Base-by-base conservation (phyloP, 2,797 vertebrate species). In the Sebastiscus albofasciatus region DNA sequence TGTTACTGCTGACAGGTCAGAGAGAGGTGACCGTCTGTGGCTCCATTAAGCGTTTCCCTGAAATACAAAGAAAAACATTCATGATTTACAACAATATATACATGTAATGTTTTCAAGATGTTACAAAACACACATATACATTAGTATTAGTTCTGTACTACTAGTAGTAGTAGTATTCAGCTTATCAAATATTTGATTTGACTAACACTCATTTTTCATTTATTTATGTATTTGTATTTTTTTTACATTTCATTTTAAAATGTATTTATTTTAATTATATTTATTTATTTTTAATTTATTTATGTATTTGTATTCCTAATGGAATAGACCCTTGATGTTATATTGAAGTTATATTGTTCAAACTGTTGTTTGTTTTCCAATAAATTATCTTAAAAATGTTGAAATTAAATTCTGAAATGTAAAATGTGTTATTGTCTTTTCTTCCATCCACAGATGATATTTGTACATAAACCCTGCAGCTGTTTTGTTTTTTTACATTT, bases 31-130 rank as follows among this genome's bases (percentile, higher is more conserved):
- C 34, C 8, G 36, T 78, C 27, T 82, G 79, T 67, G 68, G 60
- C 56, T 90, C 93, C 92, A 94, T 93, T 54, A 46, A 69, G 34
- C 74, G 66, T 9, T 80, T 58, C 39, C 85, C 95, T 96, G 81
- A 75, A 94, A 91, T 71, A 16, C 79, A 77, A 90, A 73, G n/a
- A 79, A 81, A 77, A 85, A 86, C 9, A 73, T 6, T 8, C 27
- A 31, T 86, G 12, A 22, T 31, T 24, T 39, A 39, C 36, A 39
- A 39, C 36, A 39, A 39, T 39, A 12, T 39, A 13, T 39, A 39
- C 12, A 39, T 42, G 39, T 42, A 42, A 42, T 24, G 1, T 36
- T 60, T 14, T 54, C 5, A 58, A 59, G 26, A 34, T 8, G 8
- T 58, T 22, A 34, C 2, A 59, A 65, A 52, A 33, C 5, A 36